Percentiles rank a stretch among this genome's conserved stretches.
phyloP scores from a whole-genome alignment of 1,140 invertebrate genomes.

The Pollicipes pollicipes region DNA sequence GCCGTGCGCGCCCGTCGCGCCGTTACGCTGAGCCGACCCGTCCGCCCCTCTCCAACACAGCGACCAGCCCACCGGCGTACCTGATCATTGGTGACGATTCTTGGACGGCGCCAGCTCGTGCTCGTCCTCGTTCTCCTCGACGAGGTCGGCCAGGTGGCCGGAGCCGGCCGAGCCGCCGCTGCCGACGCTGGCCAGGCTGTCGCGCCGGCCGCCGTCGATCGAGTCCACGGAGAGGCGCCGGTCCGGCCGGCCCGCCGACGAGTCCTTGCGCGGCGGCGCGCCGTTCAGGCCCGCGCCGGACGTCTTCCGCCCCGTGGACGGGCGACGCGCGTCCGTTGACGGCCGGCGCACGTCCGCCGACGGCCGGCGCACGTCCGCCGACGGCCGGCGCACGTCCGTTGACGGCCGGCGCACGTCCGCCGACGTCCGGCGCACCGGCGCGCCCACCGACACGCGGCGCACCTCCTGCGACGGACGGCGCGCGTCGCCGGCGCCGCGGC shows the following conservation, averaged over 20 bases:
- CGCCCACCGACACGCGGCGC: background rate
- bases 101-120: conserved; percentile 11
- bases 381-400: background rate
- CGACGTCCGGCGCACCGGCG: too few species aligned
- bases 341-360: too few species aligned
- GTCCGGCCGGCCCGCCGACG: background rate
- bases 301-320: background rate
- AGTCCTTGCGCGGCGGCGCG: background rate
- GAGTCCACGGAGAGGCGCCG: background rate
- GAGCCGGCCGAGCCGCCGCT: too few species aligned
- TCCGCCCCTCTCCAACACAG: background rate
- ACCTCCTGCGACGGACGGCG: background rate
- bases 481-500: too few species aligned
- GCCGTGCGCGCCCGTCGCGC: too few species aligned
- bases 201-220: background rate
- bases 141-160: conserved; percentile 17
- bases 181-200: background rate
- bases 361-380: background rate
- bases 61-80: background rate
- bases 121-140: conserved; percentile 13
- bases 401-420: background rate
- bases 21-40: too few species aligned
- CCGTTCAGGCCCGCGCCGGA: background rate
- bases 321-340: background rate
- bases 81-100: background rate